These are phyloP conservation scores for Ophiodon elongatus DNA, from an alignment of 2,113 vertebrate genomes.

Conservation along the genomic window DNA sequence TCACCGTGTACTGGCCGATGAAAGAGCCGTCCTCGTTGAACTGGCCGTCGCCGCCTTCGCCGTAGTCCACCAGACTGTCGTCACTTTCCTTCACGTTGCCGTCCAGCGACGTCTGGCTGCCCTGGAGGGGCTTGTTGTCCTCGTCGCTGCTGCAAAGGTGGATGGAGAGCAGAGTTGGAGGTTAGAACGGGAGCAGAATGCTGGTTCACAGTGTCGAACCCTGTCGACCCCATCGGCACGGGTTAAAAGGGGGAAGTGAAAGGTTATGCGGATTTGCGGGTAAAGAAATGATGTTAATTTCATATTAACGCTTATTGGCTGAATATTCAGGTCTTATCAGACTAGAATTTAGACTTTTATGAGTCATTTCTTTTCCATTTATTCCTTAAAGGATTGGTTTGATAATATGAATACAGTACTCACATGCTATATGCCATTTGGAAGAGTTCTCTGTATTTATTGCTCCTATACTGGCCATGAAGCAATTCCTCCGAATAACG, in stretches of 20 bases:
- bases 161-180: neutral
- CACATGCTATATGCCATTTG: neutral
- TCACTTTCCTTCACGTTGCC: conserved; percentile 98
- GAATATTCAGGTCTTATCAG: neutral
- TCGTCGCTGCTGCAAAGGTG: conserved; percentile 89
- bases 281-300: conserved; percentile 37
- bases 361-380: conserved; percentile 31
- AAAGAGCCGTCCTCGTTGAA: conserved; percentile 99
- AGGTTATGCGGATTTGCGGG: conserved; percentile 6
- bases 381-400: conserved; percentile 29
- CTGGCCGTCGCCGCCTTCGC: conserved; percentile 95
- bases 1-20: conserved; percentile 98
- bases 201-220: neutral
- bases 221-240: neutral
- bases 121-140: conserved; percentile 98
- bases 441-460: neutral
- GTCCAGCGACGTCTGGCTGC: conserved; percentile 97
- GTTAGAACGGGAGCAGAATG: neutral
- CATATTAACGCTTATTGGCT: neutral
- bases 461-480: neutral
- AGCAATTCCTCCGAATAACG: neutral
- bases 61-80: conserved; percentile 98
- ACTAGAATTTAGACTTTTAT: neutral
- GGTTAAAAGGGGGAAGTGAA: conserved; percentile 25
- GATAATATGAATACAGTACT: neutral